Conservation (phyloP, 2,888 invertebrate species). For the Cistogaster globosa region DNA sequence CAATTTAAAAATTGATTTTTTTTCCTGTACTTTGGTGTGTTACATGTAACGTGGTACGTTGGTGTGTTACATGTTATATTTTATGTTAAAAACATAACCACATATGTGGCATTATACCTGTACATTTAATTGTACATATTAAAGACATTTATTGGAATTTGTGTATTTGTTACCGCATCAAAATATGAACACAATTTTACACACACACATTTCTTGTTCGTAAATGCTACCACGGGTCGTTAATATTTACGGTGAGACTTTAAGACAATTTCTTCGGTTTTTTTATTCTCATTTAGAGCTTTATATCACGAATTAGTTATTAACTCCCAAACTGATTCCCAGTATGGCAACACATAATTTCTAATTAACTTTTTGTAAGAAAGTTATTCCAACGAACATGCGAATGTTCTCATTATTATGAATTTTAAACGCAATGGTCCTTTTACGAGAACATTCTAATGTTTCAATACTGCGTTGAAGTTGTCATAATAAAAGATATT, state of each 20-base stretch:
- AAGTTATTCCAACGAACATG: constrained; percentile 64
- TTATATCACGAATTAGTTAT: not conserved
- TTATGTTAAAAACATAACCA: too few relatives aligned
- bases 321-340: not conserved
- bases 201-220: not conserved
- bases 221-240: not conserved
- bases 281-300: not conserved
- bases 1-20: too few relatives aligned
- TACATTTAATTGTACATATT: not conserved
- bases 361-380: constrained; percentile 72
- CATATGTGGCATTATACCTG: too few relatives aligned
- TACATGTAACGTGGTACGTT: too few relatives aligned
- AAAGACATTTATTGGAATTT: not conserved
- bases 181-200: not conserved
- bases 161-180: not conserved
- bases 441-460: constrained; percentile 9
- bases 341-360: constrained; percentile 70
- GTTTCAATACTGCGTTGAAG: constrained; percentile 49
- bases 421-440: constrained; percentile 30
- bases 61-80: too few relatives aligned
- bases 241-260: constrained; percentile 4
- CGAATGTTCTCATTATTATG: constrained; percentile 31
- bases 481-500: constrained; percentile 59
- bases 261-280: constrained; percentile 11
- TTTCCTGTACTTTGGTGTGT: too few relatives aligned